Percentiles rank a stretch among this genome's conserved stretches.
Evolutionary conservation across 2,113 vertebrate species (phyloP).

Genomic region (Gymnogyps californianus): DNA sequence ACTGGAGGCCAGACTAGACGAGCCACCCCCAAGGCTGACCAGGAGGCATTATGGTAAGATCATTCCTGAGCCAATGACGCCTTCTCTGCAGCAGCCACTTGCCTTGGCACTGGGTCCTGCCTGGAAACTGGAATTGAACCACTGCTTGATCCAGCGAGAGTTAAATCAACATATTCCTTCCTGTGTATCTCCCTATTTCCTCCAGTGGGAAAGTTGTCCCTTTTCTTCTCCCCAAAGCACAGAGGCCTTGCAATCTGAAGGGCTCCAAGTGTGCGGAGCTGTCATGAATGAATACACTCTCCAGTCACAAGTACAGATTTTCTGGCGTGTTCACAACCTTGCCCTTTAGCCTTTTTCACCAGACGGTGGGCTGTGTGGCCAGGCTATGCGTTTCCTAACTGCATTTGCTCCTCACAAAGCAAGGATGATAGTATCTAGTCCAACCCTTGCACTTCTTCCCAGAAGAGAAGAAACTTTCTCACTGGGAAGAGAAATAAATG

Average conservation of each 20-base stretch:
- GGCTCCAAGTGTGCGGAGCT: neutral
- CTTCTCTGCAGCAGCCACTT: neutral
- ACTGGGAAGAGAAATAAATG: slow-evolving; percentile 29
- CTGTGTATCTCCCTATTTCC: neutral
- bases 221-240: neutral
- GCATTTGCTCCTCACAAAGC: neutral
- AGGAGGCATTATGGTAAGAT: neutral
- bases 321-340: neutral
- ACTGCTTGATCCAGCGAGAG: too few species aligned
- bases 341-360: neutral
- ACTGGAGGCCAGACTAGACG: neutral
- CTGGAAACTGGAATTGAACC: neutral
- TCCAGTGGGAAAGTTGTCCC: neutral
- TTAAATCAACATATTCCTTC: neutral
- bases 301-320: neutral
- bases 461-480: slow-evolving; percentile 51
- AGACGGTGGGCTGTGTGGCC: neutral
- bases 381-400: neutral
- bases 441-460: slow-evolving; percentile 33
- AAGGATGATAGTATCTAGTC: neutral
- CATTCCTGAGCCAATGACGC: neutral
- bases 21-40: neutral
- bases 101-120: neutral
- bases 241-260: neutral
- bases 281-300: neutral